Conservation (phyloP, 2,888 invertebrate genomes). For the Aspidapion aeneum region DNA sequence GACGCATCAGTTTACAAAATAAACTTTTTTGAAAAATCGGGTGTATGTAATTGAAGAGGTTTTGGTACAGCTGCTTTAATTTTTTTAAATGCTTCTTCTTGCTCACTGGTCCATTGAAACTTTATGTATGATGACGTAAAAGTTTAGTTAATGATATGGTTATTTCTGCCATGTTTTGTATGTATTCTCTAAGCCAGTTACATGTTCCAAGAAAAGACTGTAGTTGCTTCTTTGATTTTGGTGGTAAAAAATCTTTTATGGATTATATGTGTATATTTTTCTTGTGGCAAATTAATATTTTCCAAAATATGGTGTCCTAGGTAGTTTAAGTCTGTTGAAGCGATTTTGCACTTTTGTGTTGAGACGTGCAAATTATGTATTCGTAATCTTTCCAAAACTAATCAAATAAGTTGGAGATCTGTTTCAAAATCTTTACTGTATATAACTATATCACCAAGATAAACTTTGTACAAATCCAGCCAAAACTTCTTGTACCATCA, state of each 20-base stretch:
- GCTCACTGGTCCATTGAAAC: background rate
- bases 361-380: conserved; percentile 5
- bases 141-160: conserved; percentile 3
- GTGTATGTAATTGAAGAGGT: background rate
- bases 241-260: background rate
- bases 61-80: background rate
- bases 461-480: conserved; percentile 21
- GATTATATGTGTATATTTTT: background rate
- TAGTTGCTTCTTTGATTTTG: conserved; percentile 3
- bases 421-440: background rate
- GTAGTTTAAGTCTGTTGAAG: background rate
- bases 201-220: conserved; percentile 10
- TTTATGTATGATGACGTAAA: background rate
- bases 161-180: background rate
- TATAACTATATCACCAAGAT: conserved; percentile 34
- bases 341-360: conserved; percentile 1
- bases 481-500: conserved; percentile 16
- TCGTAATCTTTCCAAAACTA: conserved; percentile 11
- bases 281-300: background rate
- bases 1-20: conserved; percentile 8
- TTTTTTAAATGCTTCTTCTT: conserved; percentile 5
- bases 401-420: background rate
- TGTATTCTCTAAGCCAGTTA: conserved; percentile 9
- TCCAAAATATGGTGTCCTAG: conserved; percentile 6
- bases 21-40: background rate